Evolutionary conservation across 2,888 invertebrate species (phyloP).

Genomic region (Zele albiditarsus): DNA sequence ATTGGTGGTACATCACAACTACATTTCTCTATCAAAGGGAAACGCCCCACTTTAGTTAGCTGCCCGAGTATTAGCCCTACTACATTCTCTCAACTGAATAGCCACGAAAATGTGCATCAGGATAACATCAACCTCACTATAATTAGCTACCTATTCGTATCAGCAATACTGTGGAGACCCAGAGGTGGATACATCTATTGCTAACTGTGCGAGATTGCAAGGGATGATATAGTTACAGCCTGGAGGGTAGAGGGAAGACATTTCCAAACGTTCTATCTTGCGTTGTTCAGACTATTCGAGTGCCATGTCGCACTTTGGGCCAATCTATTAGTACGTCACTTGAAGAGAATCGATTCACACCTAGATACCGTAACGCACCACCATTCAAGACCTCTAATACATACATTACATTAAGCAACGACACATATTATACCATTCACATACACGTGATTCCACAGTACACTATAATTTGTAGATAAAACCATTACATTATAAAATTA

Average conservation of each 20-base stretch:
- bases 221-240: neutral
- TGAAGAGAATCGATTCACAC: conserved; percentile 21
- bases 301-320: conserved; percentile 35
- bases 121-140: conserved; percentile 30
- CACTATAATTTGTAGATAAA: too few relatives aligned
- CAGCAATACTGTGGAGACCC: conserved; percentile 5
- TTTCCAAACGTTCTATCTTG: conserved; percentile 2
- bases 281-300: conserved; percentile 29
- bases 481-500: too few relatives aligned
- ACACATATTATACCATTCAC: neutral
- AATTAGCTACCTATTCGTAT: conserved; percentile 50
- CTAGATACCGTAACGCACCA: neutral
- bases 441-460: too few relatives aligned
- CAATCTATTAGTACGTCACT: conserved; percentile 31
- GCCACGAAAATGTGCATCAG: conserved; percentile 13
- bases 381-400: neutral
- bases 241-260: neutral
- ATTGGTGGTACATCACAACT: conserved; percentile 2
- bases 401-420: neutral
- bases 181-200: conserved; percentile 3
- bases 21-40: conserved; percentile 9
- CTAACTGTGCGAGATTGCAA: conserved; percentile 20
- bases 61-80: neutral
- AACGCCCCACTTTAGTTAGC: neutral
- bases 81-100: neutral